These are phyloP conservation scores for Drosophila percnosoma DNA, from an alignment of 2,888 invertebrate genomes.

Conservation along the genomic window DNA sequence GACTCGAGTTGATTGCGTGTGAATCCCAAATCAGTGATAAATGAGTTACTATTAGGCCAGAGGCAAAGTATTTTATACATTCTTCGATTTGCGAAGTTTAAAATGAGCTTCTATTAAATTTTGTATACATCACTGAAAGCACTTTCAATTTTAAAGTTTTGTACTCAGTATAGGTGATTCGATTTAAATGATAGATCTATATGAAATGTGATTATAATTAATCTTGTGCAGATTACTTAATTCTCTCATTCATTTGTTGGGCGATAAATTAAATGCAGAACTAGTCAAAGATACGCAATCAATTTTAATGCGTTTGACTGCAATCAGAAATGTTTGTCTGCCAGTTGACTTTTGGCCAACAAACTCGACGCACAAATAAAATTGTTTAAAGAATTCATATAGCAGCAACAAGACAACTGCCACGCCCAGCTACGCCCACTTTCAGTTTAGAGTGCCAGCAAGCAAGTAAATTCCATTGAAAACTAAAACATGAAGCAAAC, in stretches of 20 bases:
- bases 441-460: slow-evolving; percentile 47
- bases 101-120: slow-evolving; percentile 6
- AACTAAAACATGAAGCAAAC: slow-evolving; percentile 51
- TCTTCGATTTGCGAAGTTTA: not conserved
- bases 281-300: slow-evolving; percentile 46
- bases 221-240: slow-evolving; percentile 8
- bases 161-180: not conserved
- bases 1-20: slow-evolving; percentile 22
- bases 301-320: slow-evolving; percentile 78
- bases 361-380: slow-evolving; percentile 23
- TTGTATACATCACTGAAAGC: not conserved
- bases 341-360: slow-evolving; percentile 57
- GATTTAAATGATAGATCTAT: slow-evolving; percentile 2
- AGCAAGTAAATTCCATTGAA: slow-evolving; percentile 54
- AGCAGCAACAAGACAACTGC: slow-evolving; percentile 52
- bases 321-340: slow-evolving; percentile 65
- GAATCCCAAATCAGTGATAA: slow-evolving; percentile 27
- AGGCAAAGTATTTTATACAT: not conserved
- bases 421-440: slow-evolving; percentile 67
- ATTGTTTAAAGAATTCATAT: slow-evolving; percentile 45
- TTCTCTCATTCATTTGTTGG: not conserved
- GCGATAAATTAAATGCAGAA: slow-evolving; percentile 22
- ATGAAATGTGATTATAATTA: slow-evolving; percentile 9
- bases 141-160: not conserved
- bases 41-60: slow-evolving; percentile 27